phyloP scores from a whole-genome alignment of 2,888 invertebrate genomes.

The Lottia scabra region DNA sequence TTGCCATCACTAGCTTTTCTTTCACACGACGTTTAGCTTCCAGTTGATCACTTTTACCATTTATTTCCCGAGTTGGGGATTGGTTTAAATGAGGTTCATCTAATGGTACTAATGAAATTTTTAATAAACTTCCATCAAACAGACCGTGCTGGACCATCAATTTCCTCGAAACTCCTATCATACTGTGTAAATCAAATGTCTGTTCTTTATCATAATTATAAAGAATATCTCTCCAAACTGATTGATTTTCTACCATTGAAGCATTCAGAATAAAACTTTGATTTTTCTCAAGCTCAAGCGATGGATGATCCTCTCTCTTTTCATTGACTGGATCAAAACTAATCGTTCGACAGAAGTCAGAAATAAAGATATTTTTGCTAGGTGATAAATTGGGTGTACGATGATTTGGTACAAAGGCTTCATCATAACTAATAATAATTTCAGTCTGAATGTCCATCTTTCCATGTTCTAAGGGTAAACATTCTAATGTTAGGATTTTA shows the following conservation, averaged over 20 bases:
- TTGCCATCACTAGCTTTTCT: slow-evolving; percentile 39
- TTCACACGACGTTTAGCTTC: slow-evolving; percentile 16
- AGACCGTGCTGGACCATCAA: slow-evolving; percentile 52
- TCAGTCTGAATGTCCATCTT: slow-evolving; percentile 49
- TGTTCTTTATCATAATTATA: slow-evolving; percentile 42
- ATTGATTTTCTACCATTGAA: slow-evolving; percentile 48
- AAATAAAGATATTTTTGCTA: slow-evolving; percentile 41
- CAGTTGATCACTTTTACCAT: slow-evolving; percentile 4
- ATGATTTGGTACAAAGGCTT: slow-evolving; percentile 21
- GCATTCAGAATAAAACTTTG: slow-evolving; percentile 23
- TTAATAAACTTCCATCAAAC: slow-evolving; percentile 55
- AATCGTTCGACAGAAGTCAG: slow-evolving; percentile 49
- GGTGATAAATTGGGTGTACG: slow-evolving; percentile 29
- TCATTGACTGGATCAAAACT: slow-evolving; percentile 33
- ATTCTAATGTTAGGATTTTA: slow-evolving; percentile 52
- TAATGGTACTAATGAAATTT: slow-evolving; percentile 37
- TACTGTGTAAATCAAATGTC: slow-evolving; percentile 51
- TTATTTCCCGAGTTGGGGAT: slow-evolving; percentile 10
- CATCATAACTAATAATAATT: slow-evolving; percentile 48
- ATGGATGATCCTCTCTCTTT: slow-evolving; percentile 16
- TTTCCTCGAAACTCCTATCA: slow-evolving; percentile 54
- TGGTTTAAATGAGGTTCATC: slow-evolving; percentile 14
- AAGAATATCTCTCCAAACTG: slow-evolving; percentile 49
- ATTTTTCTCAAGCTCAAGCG: slow-evolving; percentile 10
- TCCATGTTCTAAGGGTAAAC: slow-evolving; percentile 55